phyloP scores from a whole-genome alignment of 2,797 vertebrate species.

The Falco cherrug region DNA sequence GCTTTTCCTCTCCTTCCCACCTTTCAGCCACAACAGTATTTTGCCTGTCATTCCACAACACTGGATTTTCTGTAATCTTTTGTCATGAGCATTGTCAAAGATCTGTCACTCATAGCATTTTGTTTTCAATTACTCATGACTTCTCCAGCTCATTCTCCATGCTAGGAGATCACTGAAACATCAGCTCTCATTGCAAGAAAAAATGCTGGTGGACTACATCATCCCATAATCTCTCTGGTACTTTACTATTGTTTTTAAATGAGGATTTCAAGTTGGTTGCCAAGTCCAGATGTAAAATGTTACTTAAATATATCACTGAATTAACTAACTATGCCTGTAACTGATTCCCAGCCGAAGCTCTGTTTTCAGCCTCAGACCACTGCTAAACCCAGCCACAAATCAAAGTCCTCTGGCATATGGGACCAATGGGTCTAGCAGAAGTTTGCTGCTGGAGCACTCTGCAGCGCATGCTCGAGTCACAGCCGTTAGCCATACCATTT shows the following conservation, averaged over 20 bases:
- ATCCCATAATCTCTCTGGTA: not conserved
- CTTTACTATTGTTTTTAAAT: slow-evolving; percentile 12
- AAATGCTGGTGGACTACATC: not conserved
- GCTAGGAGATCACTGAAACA: not conserved
- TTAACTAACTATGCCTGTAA: not conserved
- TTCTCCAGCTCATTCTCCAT: not conserved
- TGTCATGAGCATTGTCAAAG: not conserved
- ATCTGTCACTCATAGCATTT: not conserved
- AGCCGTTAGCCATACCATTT: not conserved
- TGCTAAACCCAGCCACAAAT: not conserved
- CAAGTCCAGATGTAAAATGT: slow-evolving; percentile 23
- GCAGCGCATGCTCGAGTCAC: not conserved
- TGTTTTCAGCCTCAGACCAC: slow-evolving; percentile 10
- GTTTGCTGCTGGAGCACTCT: not conserved
- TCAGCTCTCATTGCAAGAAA: not conserved
- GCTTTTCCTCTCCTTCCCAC: not conserved
- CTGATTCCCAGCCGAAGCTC: not conserved
- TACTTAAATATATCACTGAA: slow-evolving; percentile 26
- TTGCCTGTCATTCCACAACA: not conserved
- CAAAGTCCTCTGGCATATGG: not conserved
- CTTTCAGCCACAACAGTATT: not conserved
- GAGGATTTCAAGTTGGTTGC: not conserved
- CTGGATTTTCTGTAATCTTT: not conserved
- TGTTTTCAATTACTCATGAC: not conserved
- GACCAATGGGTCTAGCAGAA: not conserved